Evolutionary conservation across 2,797 vertebrate species (phyloP).

Genomic region (Gymnothorax javanicus): DNA sequence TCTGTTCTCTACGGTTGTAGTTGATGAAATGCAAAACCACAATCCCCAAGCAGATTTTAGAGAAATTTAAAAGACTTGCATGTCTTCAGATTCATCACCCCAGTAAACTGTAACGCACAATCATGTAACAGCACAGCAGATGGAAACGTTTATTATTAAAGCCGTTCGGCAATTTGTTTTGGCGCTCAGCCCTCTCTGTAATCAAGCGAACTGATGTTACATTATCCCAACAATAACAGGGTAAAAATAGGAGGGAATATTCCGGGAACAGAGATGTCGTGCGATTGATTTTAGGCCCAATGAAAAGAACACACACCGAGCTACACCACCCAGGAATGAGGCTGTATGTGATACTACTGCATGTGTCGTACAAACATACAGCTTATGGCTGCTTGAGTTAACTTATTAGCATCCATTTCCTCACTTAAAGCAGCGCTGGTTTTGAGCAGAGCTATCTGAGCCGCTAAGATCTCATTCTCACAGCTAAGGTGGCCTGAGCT

Average conservation of each 20-base stretch:
- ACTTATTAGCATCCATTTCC: no score
- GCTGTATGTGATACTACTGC: neutral
- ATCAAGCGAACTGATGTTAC: neutral
- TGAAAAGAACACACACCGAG: neutral
- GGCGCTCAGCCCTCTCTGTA: neutral
- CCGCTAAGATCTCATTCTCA: neutral
- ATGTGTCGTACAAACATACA: no score
- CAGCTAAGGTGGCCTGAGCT: neutral
- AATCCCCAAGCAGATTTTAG: slow-evolving; percentile 23
- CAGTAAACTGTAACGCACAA: no score
- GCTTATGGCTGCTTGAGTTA: no score
- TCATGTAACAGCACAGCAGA: neutral
- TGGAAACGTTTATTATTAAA: slow-evolving; percentile 1
- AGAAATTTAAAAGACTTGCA: neutral
- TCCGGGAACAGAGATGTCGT: neutral
- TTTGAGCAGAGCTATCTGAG: no score
- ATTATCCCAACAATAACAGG: neutral
- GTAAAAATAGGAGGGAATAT: neutral
- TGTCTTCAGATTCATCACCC: neutral
- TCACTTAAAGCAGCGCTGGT: no score
- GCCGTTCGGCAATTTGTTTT: neutral
- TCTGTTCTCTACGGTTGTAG: neutral
- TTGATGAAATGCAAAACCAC: neutral
- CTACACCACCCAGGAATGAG: neutral
- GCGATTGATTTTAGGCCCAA: neutral